These are phyloP conservation scores for Puntigrus tetrazona DNA, from an alignment of 2,113 vertebrate species.

Conservation along the genomic window DNA sequence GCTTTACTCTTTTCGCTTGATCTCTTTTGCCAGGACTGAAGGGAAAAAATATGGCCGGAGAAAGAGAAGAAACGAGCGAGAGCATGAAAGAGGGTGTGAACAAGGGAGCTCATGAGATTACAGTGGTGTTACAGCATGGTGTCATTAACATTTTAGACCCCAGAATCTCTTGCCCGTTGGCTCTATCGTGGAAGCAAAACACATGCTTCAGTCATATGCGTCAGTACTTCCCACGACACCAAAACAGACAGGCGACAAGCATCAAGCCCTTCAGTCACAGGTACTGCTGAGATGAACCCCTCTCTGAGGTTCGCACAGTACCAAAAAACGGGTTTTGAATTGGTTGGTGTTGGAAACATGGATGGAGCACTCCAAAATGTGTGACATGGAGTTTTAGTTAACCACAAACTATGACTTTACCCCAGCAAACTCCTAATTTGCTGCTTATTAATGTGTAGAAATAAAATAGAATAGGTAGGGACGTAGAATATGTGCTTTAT, in stretches of 20 bases:
- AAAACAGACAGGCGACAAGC: slow-evolving; percentile 54
- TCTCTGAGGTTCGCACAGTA: slow-evolving; percentile 37
- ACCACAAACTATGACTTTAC: too few relatives aligned
- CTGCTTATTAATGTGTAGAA: neutral
- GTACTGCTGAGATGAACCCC: slow-evolving; percentile 42
- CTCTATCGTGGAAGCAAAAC: slow-evolving; percentile 29
- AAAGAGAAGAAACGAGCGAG: slow-evolving; percentile 3
- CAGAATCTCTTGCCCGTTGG: slow-evolving; percentile 37
- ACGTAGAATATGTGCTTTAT: neutral
- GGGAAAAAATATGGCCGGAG: neutral
- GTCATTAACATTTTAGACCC: slow-evolving; percentile 60
- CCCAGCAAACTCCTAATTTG: neutral
- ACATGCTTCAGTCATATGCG: slow-evolving; percentile 33
- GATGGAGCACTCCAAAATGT: neutral
- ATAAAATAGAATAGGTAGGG: neutral
- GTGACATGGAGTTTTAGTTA: neutral
- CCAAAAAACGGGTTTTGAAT: neutral
- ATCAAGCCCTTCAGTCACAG: slow-evolving; percentile 58
- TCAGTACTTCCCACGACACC: slow-evolving; percentile 38
- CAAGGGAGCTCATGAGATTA: slow-evolving; percentile 52
- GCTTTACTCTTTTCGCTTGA: neutral
- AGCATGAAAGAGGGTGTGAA: slow-evolving; percentile 6
- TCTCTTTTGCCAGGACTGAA: neutral
- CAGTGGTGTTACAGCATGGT: slow-evolving; percentile 58
- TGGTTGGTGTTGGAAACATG: neutral